phyloP scores from a whole-genome alignment of 2,888 invertebrate species.

The Tenthredo amoena region DNA sequence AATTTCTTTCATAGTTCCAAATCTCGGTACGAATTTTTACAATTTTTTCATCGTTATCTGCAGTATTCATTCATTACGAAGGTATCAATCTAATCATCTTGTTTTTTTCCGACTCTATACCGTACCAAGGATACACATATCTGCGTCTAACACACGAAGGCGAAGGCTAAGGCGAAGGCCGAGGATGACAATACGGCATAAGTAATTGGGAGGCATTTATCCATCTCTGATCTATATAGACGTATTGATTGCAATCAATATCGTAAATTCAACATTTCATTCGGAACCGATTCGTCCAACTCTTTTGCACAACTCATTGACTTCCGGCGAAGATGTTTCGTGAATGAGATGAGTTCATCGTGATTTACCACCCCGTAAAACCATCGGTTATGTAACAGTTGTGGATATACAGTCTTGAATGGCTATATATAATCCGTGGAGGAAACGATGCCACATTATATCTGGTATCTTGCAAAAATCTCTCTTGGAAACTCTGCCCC shows the following conservation, averaged over 20 bases:
- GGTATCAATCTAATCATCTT: background rate
- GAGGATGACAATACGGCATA: constrained; percentile 5
- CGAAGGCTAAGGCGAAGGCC: constrained; percentile 32
- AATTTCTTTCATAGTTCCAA: background rate
- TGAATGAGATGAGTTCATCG: background rate
- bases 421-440: background rate
- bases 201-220: background rate
- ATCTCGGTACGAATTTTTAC: no score
- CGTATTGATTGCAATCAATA: no score
- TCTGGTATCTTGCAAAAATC: background rate
- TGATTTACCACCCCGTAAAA: background rate
- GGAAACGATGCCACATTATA: background rate
- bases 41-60: no score
- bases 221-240: background rate
- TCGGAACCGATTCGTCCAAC: background rate
- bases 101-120: background rate
- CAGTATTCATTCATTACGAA: background rate
- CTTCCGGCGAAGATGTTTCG: background rate
- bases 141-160: constrained; percentile 5
- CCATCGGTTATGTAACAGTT: background rate
- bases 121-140: background rate
- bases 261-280: no score
- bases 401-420: background rate
- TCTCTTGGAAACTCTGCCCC: constrained; percentile 17
- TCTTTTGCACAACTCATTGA: background rate